These are phyloP conservation scores for Pilophorus perplexus DNA, from an alignment of 2,888 invertebrate species.

Conservation along the genomic window DNA sequence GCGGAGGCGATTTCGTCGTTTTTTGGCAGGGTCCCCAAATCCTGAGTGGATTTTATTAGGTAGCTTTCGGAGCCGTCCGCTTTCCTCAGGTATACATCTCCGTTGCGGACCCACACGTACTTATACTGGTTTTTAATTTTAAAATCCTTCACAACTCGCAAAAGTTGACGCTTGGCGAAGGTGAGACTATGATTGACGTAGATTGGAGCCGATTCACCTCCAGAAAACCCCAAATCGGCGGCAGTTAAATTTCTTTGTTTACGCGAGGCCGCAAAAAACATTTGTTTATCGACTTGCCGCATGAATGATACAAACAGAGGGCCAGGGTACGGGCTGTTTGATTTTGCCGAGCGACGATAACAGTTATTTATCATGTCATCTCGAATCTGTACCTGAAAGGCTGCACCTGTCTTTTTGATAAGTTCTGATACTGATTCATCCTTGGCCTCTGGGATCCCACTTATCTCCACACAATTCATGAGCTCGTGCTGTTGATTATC, in stretches of 20 bases:
- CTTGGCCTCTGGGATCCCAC: background rate
- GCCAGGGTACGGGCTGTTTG: background rate
- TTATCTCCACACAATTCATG: constrained; percentile 20
- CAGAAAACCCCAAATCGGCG: too few species aligned
- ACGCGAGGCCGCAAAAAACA: background rate
- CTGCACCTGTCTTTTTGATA: background rate
- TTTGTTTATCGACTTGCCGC: constrained; percentile 4
- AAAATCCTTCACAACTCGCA: too few species aligned
- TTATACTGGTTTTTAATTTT: too few species aligned
- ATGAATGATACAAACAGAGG: background rate
- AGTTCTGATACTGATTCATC: background rate
- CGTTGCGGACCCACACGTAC: constrained; percentile 12
- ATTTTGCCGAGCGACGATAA: background rate
- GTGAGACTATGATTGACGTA: too few species aligned
- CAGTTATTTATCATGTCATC: background rate
- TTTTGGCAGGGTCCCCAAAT: background rate
- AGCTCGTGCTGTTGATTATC: background rate
- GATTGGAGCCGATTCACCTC: too few species aligned
- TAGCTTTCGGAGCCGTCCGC: background rate
- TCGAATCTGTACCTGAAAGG: background rate
- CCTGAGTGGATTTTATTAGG: background rate
- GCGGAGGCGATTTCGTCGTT: too few species aligned
- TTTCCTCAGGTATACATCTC: constrained; percentile 14
- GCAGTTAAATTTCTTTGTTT: too few species aligned
- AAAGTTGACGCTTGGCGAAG: too few species aligned